Conservation (phyloP, 1,140 invertebrate genomes). For the Leptinotarsa lineolata region DNA sequence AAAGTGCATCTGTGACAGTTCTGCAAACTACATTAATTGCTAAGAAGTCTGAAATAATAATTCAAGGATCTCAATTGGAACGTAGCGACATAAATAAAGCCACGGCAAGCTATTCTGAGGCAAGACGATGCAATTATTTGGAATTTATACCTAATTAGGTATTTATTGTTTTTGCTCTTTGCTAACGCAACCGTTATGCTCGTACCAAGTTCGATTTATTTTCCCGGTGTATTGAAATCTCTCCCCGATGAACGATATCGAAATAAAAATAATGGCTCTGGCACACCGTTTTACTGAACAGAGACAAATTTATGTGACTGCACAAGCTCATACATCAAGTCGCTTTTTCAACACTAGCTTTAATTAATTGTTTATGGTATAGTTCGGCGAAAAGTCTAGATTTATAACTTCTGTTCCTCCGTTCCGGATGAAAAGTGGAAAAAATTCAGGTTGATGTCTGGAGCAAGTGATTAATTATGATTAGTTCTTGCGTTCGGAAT, state of each 20-base stretch:
- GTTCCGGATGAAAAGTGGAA: constrained; percentile 8
- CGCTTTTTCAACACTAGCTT: constrained; percentile 30
- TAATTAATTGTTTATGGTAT: constrained; percentile 31
- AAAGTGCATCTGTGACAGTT: not conserved
- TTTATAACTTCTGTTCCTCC: constrained; percentile 12
- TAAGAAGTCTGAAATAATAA: constrained; percentile 14
- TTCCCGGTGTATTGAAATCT: constrained; percentile 22
- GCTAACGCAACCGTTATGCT: not conserved
- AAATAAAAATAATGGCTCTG: constrained; percentile 27
- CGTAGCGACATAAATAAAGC: not conserved
- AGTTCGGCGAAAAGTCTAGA: constrained; percentile 25
- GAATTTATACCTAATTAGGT: constrained; percentile 20
- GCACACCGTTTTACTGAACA: constrained; percentile 18
- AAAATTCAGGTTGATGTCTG: constrained; percentile 8
- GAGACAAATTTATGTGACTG: constrained; percentile 31
- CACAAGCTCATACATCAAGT: constrained; percentile 25
- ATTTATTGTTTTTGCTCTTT: constrained; percentile 20
- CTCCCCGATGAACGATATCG: constrained; percentile 22
- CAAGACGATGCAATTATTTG: constrained; percentile 9
- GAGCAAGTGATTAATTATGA: not conserved
- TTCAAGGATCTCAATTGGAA: constrained; percentile 4
- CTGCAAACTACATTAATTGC: constrained; percentile 9
- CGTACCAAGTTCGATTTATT: constrained; percentile 20
- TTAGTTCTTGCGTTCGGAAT: not conserved
- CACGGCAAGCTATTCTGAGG: not conserved